phyloP scores from a whole-genome alignment of 2,888 invertebrate species.

The Tortrix viridana region DNA sequence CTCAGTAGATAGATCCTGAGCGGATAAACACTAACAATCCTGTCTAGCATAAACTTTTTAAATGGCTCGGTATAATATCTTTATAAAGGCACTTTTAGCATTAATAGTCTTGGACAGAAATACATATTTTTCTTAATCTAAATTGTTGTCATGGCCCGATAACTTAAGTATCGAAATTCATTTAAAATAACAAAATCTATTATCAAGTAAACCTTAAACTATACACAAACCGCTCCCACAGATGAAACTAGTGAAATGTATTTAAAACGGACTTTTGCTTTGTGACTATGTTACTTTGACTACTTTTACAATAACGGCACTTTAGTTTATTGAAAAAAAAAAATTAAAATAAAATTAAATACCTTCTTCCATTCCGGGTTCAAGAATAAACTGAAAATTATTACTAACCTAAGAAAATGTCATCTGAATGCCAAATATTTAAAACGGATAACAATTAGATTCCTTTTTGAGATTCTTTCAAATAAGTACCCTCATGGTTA shows the following conservation, averaged over 20 bases:
- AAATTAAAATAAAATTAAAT: slow-evolving; percentile 38
- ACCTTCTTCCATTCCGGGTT: slow-evolving; percentile 58
- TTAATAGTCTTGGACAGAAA: slow-evolving; percentile 72
- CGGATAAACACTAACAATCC: neutral
- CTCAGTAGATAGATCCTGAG: neutral
- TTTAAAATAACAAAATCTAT: slow-evolving; percentile 71
- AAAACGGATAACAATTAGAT: no score
- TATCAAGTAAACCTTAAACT: slow-evolving; percentile 68
- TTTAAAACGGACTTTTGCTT: slow-evolving; percentile 59
- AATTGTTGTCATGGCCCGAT: slow-evolving; percentile 80
- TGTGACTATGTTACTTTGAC: slow-evolving; percentile 77
- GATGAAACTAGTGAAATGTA: slow-evolving; percentile 68
- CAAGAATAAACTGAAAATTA: neutral
- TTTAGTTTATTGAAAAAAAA: slow-evolving; percentile 1
- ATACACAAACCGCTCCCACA: slow-evolving; percentile 78
- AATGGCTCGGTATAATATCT: slow-evolving; percentile 20
- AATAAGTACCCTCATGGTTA: slow-evolving; percentile 20
- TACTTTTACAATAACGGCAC: slow-evolving; percentile 38
- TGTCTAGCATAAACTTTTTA: slow-evolving; percentile 6
- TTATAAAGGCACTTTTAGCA: slow-evolving; percentile 22
- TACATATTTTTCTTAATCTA: slow-evolving; percentile 65
- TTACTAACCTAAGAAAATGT: neutral
- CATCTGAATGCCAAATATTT: no score
- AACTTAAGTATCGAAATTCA: slow-evolving; percentile 73
- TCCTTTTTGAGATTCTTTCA: neutral